A percentile compares a stretch with the other conserved stretches of the same genome.
phyloP scores from a whole-genome alignment of 2,888 invertebrate species.

The Leptopilina syphax region DNA sequence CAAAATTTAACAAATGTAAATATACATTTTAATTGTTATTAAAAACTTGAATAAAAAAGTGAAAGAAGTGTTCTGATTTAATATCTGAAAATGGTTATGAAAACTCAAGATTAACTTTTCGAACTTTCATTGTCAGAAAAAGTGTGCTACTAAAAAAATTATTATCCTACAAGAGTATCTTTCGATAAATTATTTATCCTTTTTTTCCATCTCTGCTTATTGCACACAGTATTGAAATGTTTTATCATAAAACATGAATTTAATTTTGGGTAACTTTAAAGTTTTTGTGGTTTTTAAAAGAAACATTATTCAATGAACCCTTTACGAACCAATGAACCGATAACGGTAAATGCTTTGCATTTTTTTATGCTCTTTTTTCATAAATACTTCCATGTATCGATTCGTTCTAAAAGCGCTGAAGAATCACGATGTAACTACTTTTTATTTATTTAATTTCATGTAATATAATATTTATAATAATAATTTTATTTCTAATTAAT shows the following conservation, averaged over 20 bases:
- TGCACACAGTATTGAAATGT: conserved; percentile 20
- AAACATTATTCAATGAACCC: conserved; percentile 2
- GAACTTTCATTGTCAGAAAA: too few relatives aligned
- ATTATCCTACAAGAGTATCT: background rate
- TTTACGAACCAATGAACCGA: conserved; percentile 40
- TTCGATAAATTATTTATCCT: conserved; percentile 16
- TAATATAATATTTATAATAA: too few relatives aligned
- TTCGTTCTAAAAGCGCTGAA: conserved; percentile 56
- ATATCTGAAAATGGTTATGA: too few relatives aligned
- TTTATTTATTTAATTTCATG: background rate
- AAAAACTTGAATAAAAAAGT: too few relatives aligned
- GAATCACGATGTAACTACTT: background rate
- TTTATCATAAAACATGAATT: conserved; percentile 23
- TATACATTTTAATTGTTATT: too few relatives aligned
- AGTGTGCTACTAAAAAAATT: background rate
- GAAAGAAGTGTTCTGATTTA: too few relatives aligned
- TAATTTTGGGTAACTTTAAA: conserved; percentile 10
- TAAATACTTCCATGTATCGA: conserved; percentile 51
- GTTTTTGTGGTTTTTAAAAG: conserved; percentile 6
- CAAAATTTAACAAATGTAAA: too few relatives aligned
- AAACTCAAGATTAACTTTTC: too few relatives aligned
- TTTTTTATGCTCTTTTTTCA: conserved; percentile 32
- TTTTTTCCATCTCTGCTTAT: background rate
- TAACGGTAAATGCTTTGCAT: conserved; percentile 48
- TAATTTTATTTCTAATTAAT: too few relatives aligned